Percentiles rank a stretch among this genome's conserved stretches.
Conservation (phyloP, 1,140 invertebrate genomes). For the Tetraneura akinire region DNA sequence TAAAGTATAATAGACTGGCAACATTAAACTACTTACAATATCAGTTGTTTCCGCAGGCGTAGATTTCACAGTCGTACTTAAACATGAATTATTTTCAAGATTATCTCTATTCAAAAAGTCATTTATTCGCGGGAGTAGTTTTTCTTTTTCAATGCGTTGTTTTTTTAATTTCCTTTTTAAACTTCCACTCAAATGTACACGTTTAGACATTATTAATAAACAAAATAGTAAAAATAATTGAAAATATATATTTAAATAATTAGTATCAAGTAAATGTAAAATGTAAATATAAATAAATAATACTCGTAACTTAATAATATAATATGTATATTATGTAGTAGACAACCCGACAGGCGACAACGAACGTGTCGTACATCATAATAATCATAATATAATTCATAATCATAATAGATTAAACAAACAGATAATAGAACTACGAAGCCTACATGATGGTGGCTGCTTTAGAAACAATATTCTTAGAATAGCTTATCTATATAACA, state of each 20-base stretch:
- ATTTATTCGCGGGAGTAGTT: neutral
- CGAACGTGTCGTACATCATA: too few relatives aligned
- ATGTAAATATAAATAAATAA: too few relatives aligned
- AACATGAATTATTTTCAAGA: neutral
- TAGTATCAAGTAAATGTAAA: too few relatives aligned
- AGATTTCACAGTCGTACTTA: neutral
- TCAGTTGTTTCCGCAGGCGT: neutral
- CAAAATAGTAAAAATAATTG: neutral
- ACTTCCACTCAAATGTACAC: constrained; percentile 12
- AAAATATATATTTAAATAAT: neutral
- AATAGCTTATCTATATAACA: neutral
- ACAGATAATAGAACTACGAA: too few relatives aligned
- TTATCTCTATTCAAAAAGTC: neutral
- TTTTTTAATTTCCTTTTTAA: constrained; percentile 2
- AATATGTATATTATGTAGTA: neutral
- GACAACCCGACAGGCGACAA: neutral
- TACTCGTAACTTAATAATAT: too few relatives aligned
- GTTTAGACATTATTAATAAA: neutral
- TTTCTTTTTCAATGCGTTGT: constrained; percentile 10
- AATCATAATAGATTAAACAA: too few relatives aligned
- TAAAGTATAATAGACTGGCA: neutral
- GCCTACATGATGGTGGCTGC: too few relatives aligned
- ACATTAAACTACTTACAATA: neutral
- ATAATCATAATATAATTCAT: too few relatives aligned
- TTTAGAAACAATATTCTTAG: neutral